phyloP scores from a whole-genome alignment of 2,113 vertebrate genomes.

The Pituophis catenifer region DNA sequence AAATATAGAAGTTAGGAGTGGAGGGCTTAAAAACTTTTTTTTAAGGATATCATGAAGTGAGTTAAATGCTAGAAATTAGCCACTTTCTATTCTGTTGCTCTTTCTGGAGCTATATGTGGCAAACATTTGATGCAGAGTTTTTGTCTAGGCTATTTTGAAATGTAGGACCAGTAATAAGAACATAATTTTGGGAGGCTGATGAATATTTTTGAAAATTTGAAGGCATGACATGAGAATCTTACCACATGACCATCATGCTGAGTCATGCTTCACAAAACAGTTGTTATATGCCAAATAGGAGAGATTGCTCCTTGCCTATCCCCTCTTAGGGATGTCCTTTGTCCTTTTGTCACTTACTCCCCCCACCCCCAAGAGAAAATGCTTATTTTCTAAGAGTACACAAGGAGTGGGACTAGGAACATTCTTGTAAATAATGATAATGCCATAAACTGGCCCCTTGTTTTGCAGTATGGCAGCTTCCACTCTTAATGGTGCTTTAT shows the following conservation, averaged over 20 bases:
- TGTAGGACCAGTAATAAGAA: not conserved
- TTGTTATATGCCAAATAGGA: not conserved
- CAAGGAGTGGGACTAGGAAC: not conserved
- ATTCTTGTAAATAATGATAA: not conserved
- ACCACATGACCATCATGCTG: not conserved
- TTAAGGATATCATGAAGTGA: not conserved
- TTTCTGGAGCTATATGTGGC: not conserved
- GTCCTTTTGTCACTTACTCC: not conserved
- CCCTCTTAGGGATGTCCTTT: not conserved
- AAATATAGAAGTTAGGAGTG: not conserved
- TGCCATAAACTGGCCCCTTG: not conserved
- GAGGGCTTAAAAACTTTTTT: not conserved
- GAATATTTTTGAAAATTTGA: not conserved
- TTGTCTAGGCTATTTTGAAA: not conserved
- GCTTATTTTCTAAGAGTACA: not conserved
- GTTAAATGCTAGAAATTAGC: not conserved
- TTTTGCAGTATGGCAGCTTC: not conserved
- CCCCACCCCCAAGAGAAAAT: not conserved
- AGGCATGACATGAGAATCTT: not conserved
- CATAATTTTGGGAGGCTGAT: not conserved
- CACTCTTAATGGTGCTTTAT: not conserved
- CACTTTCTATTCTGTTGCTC: not conserved
- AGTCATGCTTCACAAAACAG: not conserved
- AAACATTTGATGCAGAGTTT: not conserved
- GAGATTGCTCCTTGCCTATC: not conserved